Evolutionary conservation across 1,140 invertebrate species (phyloP).

Genomic region (Eueides isabella): DNA sequence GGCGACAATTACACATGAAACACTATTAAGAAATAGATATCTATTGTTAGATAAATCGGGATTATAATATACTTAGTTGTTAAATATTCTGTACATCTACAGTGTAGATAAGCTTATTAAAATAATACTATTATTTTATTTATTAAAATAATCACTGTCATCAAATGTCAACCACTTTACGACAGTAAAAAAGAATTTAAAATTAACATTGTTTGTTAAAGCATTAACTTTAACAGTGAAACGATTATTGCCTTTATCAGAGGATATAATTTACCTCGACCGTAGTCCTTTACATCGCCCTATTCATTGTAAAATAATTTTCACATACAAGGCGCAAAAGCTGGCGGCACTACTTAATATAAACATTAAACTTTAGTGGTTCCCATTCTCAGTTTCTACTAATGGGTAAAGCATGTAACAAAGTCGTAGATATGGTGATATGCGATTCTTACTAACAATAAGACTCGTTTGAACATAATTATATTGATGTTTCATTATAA

Average conservation of each 20-base stretch:
- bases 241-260: conserved; percentile 29
- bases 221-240: conserved; percentile 16
- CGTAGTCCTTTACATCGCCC: conserved; percentile 35
- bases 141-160: no score
- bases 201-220: not conserved
- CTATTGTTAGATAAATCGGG: not conserved
- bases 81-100: no score
- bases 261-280: conserved; percentile 31
- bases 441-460: conserved; percentile 56
- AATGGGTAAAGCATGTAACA: conserved; percentile 76
- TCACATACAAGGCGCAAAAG: conserved; percentile 48
- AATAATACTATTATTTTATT: no score
- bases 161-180: no score
- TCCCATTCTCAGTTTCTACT: conserved; percentile 56
- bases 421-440: conserved; percentile 49
- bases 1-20: conserved; percentile 39
- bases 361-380: conserved; percentile 76
- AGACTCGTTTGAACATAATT: conserved; percentile 30
- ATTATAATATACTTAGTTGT: not conserved
- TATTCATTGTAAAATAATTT: conserved; percentile 52
- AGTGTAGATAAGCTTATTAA: no score
- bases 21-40: not conserved
- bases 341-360: conserved; percentile 58
- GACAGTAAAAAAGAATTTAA: not conserved
- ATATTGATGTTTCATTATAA: conserved; percentile 26